phyloP scores from a whole-genome alignment of 2,113 vertebrate genomes.

The Aegithalos caudatus region DNA sequence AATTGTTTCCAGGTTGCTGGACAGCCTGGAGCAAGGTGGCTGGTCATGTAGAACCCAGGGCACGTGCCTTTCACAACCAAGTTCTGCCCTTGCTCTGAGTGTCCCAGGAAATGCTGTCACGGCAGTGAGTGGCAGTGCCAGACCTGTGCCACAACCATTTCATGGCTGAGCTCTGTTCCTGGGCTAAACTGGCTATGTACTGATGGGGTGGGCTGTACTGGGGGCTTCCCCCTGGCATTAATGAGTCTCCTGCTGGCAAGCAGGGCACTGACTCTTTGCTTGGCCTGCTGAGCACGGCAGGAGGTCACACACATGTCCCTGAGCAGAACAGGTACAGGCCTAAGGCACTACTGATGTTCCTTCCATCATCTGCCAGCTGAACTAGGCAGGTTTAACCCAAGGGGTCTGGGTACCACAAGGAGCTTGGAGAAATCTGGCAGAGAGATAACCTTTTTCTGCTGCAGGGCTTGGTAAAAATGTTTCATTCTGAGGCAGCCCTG shows the following conservation, averaged over 20 bases:
- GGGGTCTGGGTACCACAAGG: neutral
- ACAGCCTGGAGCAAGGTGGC: neutral
- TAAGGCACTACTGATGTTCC: neutral
- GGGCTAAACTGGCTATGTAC: neutral
- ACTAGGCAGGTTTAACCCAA: neutral
- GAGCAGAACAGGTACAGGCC: neutral
- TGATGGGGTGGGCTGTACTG: neutral
- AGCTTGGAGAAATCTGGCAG: neutral
- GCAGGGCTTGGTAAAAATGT: neutral
- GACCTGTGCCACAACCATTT: rapidly evolving
- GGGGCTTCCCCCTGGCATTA: neutral
- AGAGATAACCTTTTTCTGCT: neutral
- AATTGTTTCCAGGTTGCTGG: neutral
- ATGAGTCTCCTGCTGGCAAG: rapidly evolving
- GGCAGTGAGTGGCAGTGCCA: neutral
- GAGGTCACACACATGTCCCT: neutral
- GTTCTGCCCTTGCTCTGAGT: neutral
- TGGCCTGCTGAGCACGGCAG: neutral
- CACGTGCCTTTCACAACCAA: rapidly evolving
- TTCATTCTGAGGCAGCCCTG: neutral
- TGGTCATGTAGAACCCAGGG: neutral
- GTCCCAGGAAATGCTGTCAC: neutral
- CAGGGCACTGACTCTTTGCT: neutral
- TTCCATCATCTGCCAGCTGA: neutral
- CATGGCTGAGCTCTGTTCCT: neutral